phyloP scores from a whole-genome alignment of 2,113 vertebrate species.

The Pteropus alecto region DNA sequence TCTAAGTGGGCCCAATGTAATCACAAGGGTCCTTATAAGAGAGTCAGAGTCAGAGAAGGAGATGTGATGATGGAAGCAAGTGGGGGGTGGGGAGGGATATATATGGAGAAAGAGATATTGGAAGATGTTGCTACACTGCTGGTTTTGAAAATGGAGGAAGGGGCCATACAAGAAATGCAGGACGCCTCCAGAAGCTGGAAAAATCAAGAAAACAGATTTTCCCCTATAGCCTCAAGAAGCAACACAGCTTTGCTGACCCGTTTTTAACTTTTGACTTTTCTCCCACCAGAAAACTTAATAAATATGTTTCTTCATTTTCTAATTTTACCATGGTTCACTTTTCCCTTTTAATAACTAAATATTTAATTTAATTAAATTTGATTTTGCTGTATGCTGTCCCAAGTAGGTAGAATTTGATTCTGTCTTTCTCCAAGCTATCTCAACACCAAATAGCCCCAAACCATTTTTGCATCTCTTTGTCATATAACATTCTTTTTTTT shows the following conservation, averaged over 20 bases:
- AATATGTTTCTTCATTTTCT: background rate
- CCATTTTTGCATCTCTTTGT: background rate
- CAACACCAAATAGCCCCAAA: background rate
- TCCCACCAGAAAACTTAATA: background rate
- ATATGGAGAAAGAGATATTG: too few relatives aligned
- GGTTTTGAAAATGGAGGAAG: background rate
- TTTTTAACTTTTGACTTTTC: background rate
- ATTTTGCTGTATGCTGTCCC: background rate
- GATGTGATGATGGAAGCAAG: background rate
- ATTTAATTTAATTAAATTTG: background rate
- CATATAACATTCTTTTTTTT: background rate
- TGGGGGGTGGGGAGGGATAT: too few relatives aligned
- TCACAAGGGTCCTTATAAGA: background rate
- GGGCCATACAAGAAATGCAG: background rate
- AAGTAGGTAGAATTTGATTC: background rate
- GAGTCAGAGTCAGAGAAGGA: background rate
- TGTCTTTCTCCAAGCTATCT: background rate
- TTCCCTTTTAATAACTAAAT: background rate
- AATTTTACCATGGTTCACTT: background rate
- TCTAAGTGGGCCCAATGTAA: background rate
- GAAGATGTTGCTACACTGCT: background rate
- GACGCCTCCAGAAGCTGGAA: background rate
- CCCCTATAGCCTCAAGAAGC: background rate
- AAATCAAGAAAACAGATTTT: background rate
- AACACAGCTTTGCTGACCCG: background rate